Evolutionary conservation across 2,888 invertebrate species (phyloP), one percentile per base, ranked within the genome.

Genomic region (Papilio protenor): DNA sequence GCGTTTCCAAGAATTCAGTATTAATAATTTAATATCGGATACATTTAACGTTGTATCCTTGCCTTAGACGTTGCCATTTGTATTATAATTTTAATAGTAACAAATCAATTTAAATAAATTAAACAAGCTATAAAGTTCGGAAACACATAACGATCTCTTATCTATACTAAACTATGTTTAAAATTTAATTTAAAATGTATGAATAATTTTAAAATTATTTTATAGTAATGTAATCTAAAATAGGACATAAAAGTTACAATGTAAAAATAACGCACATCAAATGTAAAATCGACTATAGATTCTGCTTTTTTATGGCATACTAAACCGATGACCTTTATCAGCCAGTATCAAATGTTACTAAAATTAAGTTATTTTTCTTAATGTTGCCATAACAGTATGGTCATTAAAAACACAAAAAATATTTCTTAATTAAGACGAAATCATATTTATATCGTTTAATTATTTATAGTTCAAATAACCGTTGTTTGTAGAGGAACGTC

Each of bases 61-160:
- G 40, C 66, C n/a, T 11, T n/a, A 64, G n/a, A 18, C 10, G 11
- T 66, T 40, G 40, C 40, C n/a, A 66, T 66, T 40, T 4, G 14
- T 40, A 57, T 55, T 40, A 23, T 14, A 73, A 73, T n/a, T 47
- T 27, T 18, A 47, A 64, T 27, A 64, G 74, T 21, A 47, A 55
- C 33, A 72, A 72, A 55, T 72, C 27, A 33, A 72, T 72, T 72
- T 55, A n/a, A 72, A 72, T 72, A 55, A 72, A 72, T 52, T 33
- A 52, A 49, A 72, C 33, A 55, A 12, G 1, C n/a, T 69, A 69
- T 66, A 69, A 69, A 69, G 66, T 69, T 69, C 66, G 45, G 66
- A 69, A 69, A 69, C 45, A 45, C 66, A 69, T 69, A 69, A n/a
- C 21, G 45, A 45, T 69, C 45, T 45, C 45, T 66, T 66, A 66